phyloP scores from a whole-genome alignment of 2,888 invertebrate genomes.

The Sericinus montela region DNA sequence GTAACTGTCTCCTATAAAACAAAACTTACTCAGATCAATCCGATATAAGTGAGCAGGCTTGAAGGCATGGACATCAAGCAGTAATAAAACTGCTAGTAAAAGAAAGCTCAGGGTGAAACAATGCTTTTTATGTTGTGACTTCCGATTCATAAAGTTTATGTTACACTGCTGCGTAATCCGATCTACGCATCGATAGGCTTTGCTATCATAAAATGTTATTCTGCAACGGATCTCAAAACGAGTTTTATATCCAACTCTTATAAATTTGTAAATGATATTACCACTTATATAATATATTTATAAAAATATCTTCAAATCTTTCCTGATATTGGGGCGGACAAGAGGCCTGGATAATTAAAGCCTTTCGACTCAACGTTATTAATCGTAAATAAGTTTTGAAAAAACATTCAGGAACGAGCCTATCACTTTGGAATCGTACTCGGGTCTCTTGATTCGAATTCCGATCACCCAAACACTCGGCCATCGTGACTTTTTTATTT shows the following conservation, averaged over 20 bases:
- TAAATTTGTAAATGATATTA: too few species aligned
- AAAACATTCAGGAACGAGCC: too few species aligned
- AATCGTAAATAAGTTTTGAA: too few species aligned
- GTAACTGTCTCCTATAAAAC: neutral
- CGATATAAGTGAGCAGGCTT: slow-evolving; percentile 3
- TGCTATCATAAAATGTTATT: neutral
- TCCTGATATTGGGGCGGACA: too few species aligned
- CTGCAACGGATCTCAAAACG: neutral
- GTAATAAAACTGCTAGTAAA: slow-evolving; percentile 14
- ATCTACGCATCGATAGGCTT: neutral
- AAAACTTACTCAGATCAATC: neutral
- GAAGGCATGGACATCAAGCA: neutral
- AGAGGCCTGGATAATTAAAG: too few species aligned
- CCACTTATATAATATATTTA: too few species aligned
- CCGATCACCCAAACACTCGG: too few species aligned
- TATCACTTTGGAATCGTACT: too few species aligned
- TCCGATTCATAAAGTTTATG: slow-evolving; percentile 15
- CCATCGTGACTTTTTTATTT: too few species aligned
- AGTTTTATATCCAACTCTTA: neutral
- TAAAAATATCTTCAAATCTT: too few species aligned
- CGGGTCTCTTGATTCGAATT: too few species aligned
- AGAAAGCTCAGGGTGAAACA: slow-evolving; percentile 12
- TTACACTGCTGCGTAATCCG: neutral
- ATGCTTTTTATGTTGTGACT: slow-evolving; percentile 1
- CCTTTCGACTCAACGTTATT: too few species aligned